phyloP scores from a whole-genome alignment of 1,140 invertebrate species.

The Drosophila sucinea region DNA sequence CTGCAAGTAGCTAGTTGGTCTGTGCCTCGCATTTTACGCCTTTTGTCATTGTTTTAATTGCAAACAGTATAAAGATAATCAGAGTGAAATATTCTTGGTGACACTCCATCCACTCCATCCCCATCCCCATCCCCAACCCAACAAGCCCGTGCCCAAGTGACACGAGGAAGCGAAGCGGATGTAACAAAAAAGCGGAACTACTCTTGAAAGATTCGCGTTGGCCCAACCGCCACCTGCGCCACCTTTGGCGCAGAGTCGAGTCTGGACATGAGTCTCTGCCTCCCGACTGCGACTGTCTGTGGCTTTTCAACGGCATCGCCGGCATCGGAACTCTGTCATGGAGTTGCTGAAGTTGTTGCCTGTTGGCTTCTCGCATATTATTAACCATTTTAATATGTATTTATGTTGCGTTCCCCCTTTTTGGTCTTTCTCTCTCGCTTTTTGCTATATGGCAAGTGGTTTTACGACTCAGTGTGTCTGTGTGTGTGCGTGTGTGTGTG shows the following conservation, averaged over 20 bases:
- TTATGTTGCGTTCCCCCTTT: constrained; percentile 50
- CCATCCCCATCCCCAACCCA: constrained; percentile 8
- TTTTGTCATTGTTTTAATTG: constrained; percentile 64
- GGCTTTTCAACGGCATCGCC: constrained; percentile 56
- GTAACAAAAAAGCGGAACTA: constrained; percentile 82
- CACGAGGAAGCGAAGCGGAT: constrained; percentile 43
- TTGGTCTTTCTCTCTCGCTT: constrained; percentile 33
- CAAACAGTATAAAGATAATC: constrained; percentile 72
- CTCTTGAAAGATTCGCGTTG: constrained; percentile 80
- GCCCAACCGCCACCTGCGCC: constrained; percentile 38
- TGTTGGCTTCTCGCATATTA: constrained; percentile 59
- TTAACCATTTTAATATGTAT: constrained; percentile 70
- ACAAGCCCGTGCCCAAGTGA: constrained; percentile 8
- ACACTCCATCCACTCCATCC: constrained; percentile 32
- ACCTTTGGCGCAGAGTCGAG: constrained; percentile 15
- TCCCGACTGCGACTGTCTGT: constrained; percentile 26
- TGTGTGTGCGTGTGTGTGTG: constrained; percentile 15
- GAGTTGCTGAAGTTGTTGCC: constrained; percentile 42
- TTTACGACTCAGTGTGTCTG: constrained; percentile 15
- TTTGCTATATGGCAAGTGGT: constrained; percentile 59
- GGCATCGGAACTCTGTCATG: constrained; percentile 66
- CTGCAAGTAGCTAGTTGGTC: constrained; percentile 35
- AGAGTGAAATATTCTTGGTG: constrained; percentile 57
- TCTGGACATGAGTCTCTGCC: constrained; percentile 8
- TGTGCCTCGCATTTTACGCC: constrained; percentile 66